Conservation (phyloP, 2,113 vertebrate genomes). For the Clarias batrachus region DNA sequence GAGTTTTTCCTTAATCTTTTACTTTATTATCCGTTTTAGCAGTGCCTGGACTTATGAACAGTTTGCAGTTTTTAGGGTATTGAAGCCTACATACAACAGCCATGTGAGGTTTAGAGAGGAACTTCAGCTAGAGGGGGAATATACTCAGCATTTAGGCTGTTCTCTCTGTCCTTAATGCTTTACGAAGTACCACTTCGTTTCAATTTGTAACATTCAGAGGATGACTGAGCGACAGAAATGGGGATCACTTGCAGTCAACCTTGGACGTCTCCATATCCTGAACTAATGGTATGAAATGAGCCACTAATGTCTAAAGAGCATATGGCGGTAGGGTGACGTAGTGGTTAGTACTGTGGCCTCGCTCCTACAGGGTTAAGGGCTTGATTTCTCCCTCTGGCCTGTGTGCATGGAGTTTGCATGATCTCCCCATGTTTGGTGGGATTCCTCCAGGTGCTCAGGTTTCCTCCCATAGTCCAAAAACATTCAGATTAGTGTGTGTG, state of each 20-base stretch:
- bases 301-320: slow-evolving; percentile 24
- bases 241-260: slow-evolving; percentile 43
- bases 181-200: slow-evolving; percentile 26
- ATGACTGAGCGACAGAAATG: slow-evolving; percentile 23
- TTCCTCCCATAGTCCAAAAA: no score
- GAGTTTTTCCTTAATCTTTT: background rate
- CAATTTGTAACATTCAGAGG: slow-evolving; percentile 24
- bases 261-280: slow-evolving; percentile 34
- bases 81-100: background rate
- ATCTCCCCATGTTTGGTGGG: no score
- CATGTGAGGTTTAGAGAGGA: background rate
- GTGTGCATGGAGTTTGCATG: no score
- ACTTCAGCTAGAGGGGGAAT: background rate
- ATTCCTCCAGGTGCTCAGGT: no score
- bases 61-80: background rate
- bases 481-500: no score
- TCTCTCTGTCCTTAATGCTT: background rate
- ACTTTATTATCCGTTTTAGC: background rate
- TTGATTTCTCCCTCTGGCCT: no score
- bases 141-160: slow-evolving; percentile 2
- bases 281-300: slow-evolving; percentile 38
- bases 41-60: background rate
- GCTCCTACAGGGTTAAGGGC: no score
- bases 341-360: no score
- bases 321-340: background rate